Evolutionary conservation across 1,140 invertebrate genomes (phyloP), one percentile per base, ranked within the genome.

Genomic region (Euura saliciscinereae): DNA sequence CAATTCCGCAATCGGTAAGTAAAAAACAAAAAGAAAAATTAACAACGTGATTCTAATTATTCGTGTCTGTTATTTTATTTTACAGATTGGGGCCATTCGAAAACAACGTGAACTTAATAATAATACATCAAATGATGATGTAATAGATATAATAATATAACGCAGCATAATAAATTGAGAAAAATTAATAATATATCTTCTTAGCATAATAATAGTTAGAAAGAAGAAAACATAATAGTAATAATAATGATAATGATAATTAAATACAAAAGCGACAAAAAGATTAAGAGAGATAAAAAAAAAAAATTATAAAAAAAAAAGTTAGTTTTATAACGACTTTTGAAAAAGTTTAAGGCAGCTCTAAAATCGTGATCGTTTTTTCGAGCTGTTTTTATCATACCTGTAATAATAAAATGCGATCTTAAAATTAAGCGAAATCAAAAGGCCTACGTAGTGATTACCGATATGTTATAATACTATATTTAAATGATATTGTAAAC

Each of bases 41-140:
- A 68, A 67, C 45, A 45, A 13, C 10, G 2, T 44, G n/a, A 64
- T 69, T 51, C 68, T 46, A 44, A 44, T 43, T 45, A 8, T 68
- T 69, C 67, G 5, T 67, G 28, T 43, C 68, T 64, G 45, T 6
- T 43, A 4, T 69, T 69, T 71, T 72, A 65, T 74, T 43, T 84
- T 84, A 28, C 77, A 86, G 85, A 84, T 86, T 83, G 85, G 85
- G 84, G 85, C 84, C 84, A 87, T 83, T 85, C 76, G 75, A 82
- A 82, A 78, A 83, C 80, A 84, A 83, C 80, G 81, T 81, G 78
- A 82, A 79, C 74, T 84, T 83, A 84, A 78, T 66, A 75, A 72
- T 77, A 67, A 74, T 65, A 65, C 72, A 73, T 75, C 43, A 68
- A 70, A 10, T 59, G 59, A 71, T 43, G 6, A 69, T 59, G 13